phyloP scores from a whole-genome alignment of 2,113 vertebrate genomes.

The Erythrocebus patas region DNA sequence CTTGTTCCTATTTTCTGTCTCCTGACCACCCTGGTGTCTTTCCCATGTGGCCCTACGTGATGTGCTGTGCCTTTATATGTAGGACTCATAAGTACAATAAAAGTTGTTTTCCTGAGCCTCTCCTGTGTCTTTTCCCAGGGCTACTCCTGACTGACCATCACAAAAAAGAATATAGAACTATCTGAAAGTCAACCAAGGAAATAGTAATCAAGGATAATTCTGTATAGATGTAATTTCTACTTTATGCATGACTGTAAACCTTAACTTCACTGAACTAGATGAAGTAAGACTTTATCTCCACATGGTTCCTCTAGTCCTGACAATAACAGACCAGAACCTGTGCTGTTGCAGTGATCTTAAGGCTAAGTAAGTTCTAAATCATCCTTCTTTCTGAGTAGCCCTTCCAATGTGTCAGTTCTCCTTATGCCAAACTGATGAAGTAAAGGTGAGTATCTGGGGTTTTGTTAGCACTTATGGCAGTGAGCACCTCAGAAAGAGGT shows the following conservation, averaged over 20 bases:
- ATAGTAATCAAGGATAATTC: background rate
- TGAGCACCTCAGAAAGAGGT: background rate
- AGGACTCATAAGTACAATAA: background rate
- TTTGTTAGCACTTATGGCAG: background rate
- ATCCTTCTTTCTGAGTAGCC: background rate
- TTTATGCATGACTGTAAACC: background rate
- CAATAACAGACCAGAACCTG: background rate
- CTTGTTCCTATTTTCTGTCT: background rate
- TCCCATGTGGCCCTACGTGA: background rate
- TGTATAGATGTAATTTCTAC: background rate
- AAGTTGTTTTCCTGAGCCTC: background rate
- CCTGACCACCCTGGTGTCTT: background rate
- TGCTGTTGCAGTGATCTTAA: background rate
- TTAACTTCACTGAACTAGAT: background rate
- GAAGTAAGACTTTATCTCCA: background rate
- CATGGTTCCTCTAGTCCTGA: background rate
- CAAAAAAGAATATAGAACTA: background rate
- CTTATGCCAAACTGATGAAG: background rate
- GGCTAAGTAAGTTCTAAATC: background rate
- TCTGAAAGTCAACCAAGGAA: background rate
- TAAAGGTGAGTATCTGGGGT: background rate
- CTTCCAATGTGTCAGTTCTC: background rate
- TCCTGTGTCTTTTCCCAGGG: background rate
- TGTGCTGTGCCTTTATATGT: background rate
- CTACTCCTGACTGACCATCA: background rate